phyloP scores from a whole-genome alignment of 2,113 vertebrate species.

The Chloropsis hardwickii region DNA sequence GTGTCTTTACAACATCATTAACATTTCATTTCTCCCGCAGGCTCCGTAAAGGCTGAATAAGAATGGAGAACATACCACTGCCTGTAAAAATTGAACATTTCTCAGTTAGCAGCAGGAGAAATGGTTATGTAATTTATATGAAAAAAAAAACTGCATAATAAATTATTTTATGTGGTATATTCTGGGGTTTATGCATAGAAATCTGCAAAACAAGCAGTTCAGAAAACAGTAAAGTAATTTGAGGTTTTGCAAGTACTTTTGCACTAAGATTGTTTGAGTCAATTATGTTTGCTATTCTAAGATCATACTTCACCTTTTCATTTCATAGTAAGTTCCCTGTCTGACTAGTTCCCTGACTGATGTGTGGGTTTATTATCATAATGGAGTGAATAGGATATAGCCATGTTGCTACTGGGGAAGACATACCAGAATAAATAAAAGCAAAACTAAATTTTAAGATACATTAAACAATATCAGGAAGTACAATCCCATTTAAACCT shows the following conservation, averaged over 20 bases:
- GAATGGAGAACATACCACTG: neutral
- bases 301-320: neutral
- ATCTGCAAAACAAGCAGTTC: neutral
- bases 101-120: neutral
- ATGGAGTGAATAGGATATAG: neutral
- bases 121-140: neutral
- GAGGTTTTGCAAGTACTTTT: neutral
- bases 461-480: neutral
- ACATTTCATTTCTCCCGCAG: slow-evolving; percentile 5
- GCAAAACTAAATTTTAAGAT: neutral
- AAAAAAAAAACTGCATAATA: neutral
- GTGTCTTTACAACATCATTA: slow-evolving; percentile 22
- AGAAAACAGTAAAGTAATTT: neutral
- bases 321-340: neutral
- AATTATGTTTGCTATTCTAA: neutral
- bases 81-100: neutral
- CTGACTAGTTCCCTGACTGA: neutral
- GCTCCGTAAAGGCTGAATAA: neutral
- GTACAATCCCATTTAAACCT: neutral
- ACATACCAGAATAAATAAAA: neutral
- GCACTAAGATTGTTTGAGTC: neutral
- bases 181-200: neutral
- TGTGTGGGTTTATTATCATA: neutral
- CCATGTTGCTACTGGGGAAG: neutral
- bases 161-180: neutral